Conservation (phyloP, 2,888 invertebrate genomes). For the Lasioglossum leucozonium region DNA sequence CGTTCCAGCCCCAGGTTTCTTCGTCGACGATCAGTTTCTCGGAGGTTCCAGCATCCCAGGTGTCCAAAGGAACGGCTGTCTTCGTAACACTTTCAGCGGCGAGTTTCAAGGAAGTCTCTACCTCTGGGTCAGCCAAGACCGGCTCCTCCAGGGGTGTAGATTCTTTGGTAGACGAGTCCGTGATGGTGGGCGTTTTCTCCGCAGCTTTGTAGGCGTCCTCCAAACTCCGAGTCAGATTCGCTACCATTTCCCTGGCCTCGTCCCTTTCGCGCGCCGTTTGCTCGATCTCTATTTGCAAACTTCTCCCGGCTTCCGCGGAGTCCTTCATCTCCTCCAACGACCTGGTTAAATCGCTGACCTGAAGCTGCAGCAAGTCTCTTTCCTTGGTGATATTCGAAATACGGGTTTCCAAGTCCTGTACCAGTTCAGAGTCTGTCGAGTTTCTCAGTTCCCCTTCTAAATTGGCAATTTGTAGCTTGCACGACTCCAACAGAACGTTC, state of each 20-base stretch:
- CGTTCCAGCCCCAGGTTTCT: slow-evolving; percentile 88
- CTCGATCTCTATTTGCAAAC: slow-evolving; percentile 67
- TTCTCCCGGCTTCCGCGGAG: slow-evolving; percentile 40
- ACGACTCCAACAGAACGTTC: slow-evolving; percentile 60
- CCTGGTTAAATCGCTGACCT: slow-evolving; percentile 73
- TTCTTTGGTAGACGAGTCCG: slow-evolving; percentile 21
- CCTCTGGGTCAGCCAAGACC: background rate
- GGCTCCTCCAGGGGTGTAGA: slow-evolving; percentile 22
- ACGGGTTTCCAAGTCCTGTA: slow-evolving; percentile 70
- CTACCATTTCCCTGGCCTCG: slow-evolving; percentile 89
- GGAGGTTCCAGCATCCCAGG: slow-evolving; percentile 79
- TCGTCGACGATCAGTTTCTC: slow-evolving; percentile 80
- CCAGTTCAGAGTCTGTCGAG: slow-evolving; percentile 60
- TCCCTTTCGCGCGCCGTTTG: slow-evolving; percentile 83
- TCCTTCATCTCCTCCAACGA: slow-evolving; percentile 69
- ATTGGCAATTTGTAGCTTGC: slow-evolving; percentile 61
- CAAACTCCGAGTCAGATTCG: slow-evolving; percentile 88
- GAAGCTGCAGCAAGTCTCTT: slow-evolving; percentile 73
- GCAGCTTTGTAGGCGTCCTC: slow-evolving; percentile 84
- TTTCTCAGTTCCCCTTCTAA: slow-evolving; percentile 70
- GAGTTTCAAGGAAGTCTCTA: slow-evolving; percentile 16
- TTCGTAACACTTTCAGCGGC: slow-evolving; percentile 3
- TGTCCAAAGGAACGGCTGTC: slow-evolving; percentile 81
- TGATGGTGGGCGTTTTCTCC: slow-evolving; percentile 32
- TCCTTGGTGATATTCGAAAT: slow-evolving; percentile 66